These are phyloP conservation scores for Proteles cristata DNA, from an alignment of 2,113 vertebrate genomes.

Conservation along the genomic window DNA sequence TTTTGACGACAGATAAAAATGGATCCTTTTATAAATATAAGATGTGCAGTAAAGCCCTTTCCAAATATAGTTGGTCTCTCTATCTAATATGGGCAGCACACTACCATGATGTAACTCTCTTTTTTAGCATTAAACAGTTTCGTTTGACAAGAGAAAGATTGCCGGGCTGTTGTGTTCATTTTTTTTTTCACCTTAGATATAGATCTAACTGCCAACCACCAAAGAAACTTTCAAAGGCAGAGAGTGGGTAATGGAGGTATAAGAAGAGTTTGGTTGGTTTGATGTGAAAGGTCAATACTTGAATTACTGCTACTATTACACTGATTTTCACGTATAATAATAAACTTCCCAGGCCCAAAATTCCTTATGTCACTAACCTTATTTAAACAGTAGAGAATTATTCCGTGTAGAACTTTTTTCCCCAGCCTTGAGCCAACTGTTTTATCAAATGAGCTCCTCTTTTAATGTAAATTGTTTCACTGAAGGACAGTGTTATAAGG, in stretches of 20 bases:
- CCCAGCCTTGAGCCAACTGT: not conserved
- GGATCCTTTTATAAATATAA: not conserved
- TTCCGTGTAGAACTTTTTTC: not conserved
- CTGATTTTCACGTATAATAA: not conserved
- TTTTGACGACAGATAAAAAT: not conserved
- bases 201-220: not conserved
- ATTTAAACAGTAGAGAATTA: constrained; percentile 23
- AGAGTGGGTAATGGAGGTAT: not conserved
- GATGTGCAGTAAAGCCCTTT: not conserved
- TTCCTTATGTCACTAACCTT: not conserved
- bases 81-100: not conserved
- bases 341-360: not conserved
- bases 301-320: not conserved
- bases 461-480: constrained; percentile 32
- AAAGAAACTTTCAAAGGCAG: not conserved
- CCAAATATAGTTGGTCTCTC: not conserved
- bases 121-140: not conserved
- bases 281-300: not conserved
- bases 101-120: not conserved
- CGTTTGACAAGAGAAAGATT: not conserved
- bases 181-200: not conserved
- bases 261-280: not conserved
- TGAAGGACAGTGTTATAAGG: not conserved
- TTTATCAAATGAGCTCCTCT: constrained; percentile 12
- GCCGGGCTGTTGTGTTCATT: not conserved